phyloP scores from a whole-genome alignment of 2,113 vertebrate genomes.

The Pelusios castaneus region DNA sequence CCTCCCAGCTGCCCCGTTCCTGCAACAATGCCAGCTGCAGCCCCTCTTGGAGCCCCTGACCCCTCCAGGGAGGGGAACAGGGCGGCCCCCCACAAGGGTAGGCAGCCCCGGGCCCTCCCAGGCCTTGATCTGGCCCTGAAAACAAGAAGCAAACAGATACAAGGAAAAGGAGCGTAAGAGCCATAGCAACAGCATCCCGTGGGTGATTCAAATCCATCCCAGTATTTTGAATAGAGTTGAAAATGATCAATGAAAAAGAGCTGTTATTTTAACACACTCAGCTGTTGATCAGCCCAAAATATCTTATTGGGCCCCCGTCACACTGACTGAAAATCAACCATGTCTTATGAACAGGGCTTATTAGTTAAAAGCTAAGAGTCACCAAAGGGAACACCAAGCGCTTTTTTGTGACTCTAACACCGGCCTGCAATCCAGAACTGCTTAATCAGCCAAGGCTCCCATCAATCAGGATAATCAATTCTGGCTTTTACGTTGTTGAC shows the following conservation, averaged over 20 bases:
- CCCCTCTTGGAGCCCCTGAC: too few species aligned
- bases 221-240: rapidly evolving
- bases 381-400: not conserved
- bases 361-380: not conserved
- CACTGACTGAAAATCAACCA: not conserved
- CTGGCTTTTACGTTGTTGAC: rapidly evolving
- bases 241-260: rapidly evolving
- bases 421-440: not conserved
- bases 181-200: rapidly evolving
- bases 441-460: not conserved
- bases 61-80: too few species aligned
- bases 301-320: not conserved
- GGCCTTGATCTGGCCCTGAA: too few species aligned
- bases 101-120: too few species aligned
- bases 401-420: not conserved
- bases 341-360: not conserved
- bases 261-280: not conserved
- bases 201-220: rapidly evolving
- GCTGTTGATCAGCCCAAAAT: not conserved
- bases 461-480: not conserved
- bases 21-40: too few species aligned
- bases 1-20: too few species aligned
- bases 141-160: not conserved
- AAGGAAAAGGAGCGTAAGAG: not conserved
- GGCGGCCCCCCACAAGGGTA: too few species aligned